Base-by-base conservation (phyloP, 1,140 invertebrate species). In the Nylanderia fulva region DNA sequence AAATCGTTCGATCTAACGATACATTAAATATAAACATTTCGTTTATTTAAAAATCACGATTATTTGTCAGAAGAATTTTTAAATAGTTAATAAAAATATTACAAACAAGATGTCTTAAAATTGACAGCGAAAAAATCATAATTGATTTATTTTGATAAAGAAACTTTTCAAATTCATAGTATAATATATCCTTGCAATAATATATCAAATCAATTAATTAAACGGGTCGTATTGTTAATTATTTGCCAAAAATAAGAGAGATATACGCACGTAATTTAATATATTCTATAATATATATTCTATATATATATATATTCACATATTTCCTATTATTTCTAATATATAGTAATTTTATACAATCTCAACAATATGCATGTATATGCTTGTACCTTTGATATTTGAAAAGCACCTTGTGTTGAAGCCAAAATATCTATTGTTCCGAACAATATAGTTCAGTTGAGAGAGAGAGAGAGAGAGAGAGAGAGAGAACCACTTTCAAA, bases 351-450 rank as follows among this genome's bases (percentile, higher is more conserved):
- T 8, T 21, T 24, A 48, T n/a, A 58, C 13, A 9, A 54, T 74
- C 29, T 54, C 11, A 11, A 13, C 42, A 45, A 56, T 36, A 58
- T 56, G 21, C 33, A 36, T 1, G 29, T n/a, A 15, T 21, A 9
- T 60, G n/a, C 6, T 9, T 39, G 36, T 13, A 74, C 36, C 15
- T 60, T 75, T 75, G 72, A 75, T 75, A 61, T 75, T 60, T 61
- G 7, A 75, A 61, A 36, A 61, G 11, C 36, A 61, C 33, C 24
- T 75, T 42, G 18, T 42, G 7, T 21, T 9, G 36, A 29, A 33
- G 21, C 9, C 33, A 8, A 74, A 75, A 61, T 75, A 42, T 75
- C 24, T 61, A 42, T 61, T 75, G 52, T 75, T 8, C 9, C 18
- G 56, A 27, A 75, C 56, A 29, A 61, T 75, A 24, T 58, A 24